These are phyloP conservation scores for Gastrophysa polygoni DNA, from an alignment of 2,888 invertebrate genomes.

Conservation along the genomic window DNA sequence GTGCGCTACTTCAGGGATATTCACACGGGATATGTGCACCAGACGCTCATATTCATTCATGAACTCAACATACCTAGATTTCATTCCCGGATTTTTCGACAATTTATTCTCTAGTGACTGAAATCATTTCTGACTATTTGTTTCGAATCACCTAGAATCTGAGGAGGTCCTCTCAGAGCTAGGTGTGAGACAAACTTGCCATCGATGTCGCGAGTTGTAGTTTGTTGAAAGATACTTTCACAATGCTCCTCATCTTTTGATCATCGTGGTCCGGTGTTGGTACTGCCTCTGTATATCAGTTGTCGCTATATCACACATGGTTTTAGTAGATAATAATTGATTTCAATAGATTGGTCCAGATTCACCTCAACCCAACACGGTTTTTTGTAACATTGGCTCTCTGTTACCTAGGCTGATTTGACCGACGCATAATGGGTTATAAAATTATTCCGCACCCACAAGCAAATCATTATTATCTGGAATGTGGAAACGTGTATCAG, in stretches of 20 bases:
- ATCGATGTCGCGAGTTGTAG: neutral
- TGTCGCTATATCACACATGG: neutral
- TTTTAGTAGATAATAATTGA: neutral
- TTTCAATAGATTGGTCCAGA: neutral
- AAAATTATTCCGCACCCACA: slow-evolving; percentile 1
- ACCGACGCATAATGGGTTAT: slow-evolving; percentile 4
- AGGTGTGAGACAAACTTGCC: neutral
- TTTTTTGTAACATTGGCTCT: slow-evolving; percentile 13
- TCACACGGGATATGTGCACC: neutral
- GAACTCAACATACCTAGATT: neutral
- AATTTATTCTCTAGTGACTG: neutral
- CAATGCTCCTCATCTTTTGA: neutral
- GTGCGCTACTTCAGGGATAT: neutral
- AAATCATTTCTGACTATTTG: neutral
- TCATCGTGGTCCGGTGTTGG: neutral
- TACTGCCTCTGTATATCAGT: neutral
- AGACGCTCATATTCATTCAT: slow-evolving; percentile 2
- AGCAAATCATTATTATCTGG: neutral
- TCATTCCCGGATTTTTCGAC: no score
- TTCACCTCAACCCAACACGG: neutral
- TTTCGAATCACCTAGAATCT: neutral
- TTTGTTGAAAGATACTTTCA: neutral
- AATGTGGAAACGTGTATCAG: no score
- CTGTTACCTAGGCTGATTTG: neutral
- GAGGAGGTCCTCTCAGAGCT: neutral